Conservation (phyloP, 2,797 vertebrate species). For the Delichon dasypus region DNA sequence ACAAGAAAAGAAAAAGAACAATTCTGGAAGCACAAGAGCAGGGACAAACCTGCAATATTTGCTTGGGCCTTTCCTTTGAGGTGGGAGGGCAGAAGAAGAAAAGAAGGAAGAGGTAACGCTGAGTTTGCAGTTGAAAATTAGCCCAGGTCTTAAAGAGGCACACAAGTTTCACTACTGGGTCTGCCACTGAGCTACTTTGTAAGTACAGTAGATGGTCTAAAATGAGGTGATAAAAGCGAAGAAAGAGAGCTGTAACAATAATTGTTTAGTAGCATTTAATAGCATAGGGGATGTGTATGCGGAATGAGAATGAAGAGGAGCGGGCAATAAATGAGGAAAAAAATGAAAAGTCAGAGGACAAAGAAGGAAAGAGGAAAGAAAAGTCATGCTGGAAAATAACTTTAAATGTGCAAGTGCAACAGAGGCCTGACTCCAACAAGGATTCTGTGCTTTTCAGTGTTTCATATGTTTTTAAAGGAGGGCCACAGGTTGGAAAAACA, state of each 20-base stretch:
- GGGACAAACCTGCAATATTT: not conserved
- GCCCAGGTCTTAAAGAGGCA: not conserved
- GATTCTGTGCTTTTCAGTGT: not conserved
- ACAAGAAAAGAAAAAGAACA: not conserved
- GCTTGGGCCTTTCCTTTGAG: not conserved
- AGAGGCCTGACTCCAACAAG: not conserved
- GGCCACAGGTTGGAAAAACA: not conserved
- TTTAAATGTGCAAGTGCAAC: not conserved
- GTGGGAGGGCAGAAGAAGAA: not conserved
- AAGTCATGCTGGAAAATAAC: not conserved
- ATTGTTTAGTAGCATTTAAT: not conserved
- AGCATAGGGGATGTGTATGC: not conserved
- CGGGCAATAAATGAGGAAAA: not conserved
- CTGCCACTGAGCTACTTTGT: not conserved
- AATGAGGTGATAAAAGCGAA: not conserved
- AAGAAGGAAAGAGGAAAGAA: not conserved
- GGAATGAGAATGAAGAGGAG: not conserved
- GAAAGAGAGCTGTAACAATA: not conserved
- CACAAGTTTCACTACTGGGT: not conserved
- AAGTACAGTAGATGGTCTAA: not conserved
- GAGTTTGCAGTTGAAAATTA: not conserved
- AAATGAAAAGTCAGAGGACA: not conserved
- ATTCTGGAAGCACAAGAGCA: not conserved
- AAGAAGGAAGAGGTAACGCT: not conserved
- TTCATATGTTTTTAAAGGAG: not conserved